phyloP scores from a whole-genome alignment of 2,113 vertebrate species.

The Chlamydotis undulata region DNA sequence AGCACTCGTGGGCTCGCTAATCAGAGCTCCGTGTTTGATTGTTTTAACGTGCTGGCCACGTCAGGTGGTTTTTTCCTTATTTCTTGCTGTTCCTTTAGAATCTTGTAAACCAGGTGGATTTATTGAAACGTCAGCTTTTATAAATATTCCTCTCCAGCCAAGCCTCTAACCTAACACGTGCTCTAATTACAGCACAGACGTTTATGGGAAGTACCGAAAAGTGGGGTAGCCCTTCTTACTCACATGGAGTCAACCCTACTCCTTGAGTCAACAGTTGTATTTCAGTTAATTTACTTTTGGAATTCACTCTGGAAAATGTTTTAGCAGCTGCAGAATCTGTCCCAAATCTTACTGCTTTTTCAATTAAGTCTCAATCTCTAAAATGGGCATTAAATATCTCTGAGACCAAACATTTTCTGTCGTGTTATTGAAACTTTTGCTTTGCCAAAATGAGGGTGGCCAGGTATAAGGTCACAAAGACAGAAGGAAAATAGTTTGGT shows the following conservation, averaged over 20 bases:
- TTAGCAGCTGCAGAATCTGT: slow-evolving; percentile 30
- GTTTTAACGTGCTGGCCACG: slow-evolving; percentile 8
- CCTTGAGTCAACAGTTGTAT: slow-evolving; percentile 52
- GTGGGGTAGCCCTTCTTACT: slow-evolving; percentile 20
- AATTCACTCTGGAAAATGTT: slow-evolving; percentile 50
- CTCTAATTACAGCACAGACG: slow-evolving; percentile 52
- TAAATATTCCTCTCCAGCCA: slow-evolving; percentile 54
- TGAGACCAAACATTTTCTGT: not conserved
- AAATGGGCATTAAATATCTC: slow-evolving; percentile 18
- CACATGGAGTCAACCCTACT: slow-evolving; percentile 4
- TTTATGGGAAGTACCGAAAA: slow-evolving; percentile 36
- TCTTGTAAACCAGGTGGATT: slow-evolving; percentile 47
- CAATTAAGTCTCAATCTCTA: slow-evolving; percentile 9
- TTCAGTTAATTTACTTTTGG: slow-evolving; percentile 52
- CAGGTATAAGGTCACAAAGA: not conserved
- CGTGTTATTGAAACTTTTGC: not conserved
- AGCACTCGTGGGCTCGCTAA: slow-evolving; percentile 16
- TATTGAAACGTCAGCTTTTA: slow-evolving; percentile 59
- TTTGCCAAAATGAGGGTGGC: not conserved
- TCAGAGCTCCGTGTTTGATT: slow-evolving; percentile 48
- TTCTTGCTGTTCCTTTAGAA: slow-evolving; percentile 43
- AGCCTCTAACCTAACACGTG: slow-evolving; percentile 37
- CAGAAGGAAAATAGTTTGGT: not conserved
- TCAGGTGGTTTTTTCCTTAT: slow-evolving; percentile 52
- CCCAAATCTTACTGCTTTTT: slow-evolving; percentile 24